phyloP scores from a whole-genome alignment of 2,113 vertebrate genomes.

The Porphyrio hochstetteri region DNA sequence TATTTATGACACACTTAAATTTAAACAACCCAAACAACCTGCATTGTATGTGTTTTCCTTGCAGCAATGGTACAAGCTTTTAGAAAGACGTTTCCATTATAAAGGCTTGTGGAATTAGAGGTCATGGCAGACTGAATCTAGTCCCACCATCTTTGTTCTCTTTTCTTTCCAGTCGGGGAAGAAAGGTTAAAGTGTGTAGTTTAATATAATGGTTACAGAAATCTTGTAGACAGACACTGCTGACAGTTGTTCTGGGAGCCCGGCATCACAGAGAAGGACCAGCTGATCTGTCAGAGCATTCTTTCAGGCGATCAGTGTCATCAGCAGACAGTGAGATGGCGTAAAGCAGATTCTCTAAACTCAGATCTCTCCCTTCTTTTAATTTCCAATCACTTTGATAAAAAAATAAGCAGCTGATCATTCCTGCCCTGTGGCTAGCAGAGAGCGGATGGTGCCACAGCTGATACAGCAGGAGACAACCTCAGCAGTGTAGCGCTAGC shows the following conservation, averaged over 20 bases:
- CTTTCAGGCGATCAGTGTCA: background rate
- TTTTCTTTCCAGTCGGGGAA: background rate
- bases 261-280: background rate
- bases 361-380: background rate
- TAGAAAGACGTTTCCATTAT: background rate
- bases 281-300: background rate
- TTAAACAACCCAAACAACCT: accelerated
- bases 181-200: background rate
- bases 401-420: background rate
- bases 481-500: background rate
- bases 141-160: background rate
- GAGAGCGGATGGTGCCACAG: background rate
- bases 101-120: background rate
- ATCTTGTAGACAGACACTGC: background rate
- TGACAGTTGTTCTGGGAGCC: background rate
- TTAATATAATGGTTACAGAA: background rate
- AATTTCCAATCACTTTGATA: background rate
- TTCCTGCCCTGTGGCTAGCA: background rate
- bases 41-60: background rate
- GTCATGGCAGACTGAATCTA: background rate
- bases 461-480: background rate
- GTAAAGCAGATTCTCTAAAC: background rate
- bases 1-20: background rate
- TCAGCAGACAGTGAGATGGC: background rate
- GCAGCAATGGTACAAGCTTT: background rate